Conservation (phyloP, 2,888 invertebrate species). For the Meteorus colon region DNA sequence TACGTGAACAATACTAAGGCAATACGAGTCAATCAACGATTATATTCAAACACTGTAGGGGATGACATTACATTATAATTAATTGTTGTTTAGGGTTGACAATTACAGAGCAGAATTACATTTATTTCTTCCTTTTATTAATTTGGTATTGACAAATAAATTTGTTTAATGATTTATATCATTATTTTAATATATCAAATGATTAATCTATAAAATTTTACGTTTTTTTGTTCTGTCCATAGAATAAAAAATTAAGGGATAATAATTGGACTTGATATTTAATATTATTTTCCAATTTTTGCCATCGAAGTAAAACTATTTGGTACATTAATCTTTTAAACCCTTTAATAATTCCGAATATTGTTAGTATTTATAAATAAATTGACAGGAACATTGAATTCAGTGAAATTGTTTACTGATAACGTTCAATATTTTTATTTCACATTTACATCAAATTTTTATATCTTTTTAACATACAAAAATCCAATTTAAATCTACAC, state of each 20-base stretch:
- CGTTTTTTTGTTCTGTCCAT: too few species aligned
- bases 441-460: too few species aligned
- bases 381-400: too few species aligned
- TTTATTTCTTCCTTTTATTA: neutral
- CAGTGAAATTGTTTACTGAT: too few species aligned
- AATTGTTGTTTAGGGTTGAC: neutral
- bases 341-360: too few species aligned
- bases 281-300: neutral
- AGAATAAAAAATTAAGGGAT: neutral
- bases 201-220: too few species aligned
- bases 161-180: neutral
- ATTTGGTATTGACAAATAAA: neutral
- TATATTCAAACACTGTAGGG: neutral
- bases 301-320: too few species aligned
- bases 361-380: too few species aligned
- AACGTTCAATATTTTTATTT: too few species aligned
- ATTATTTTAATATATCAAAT: neutral
- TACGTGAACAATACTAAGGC: neutral
- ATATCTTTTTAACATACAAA: too few species aligned
- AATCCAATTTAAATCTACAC: too few species aligned
- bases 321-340: too few species aligned
- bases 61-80: neutral
- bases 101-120: neutral
- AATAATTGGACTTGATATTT: neutral
- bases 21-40: neutral